Evolutionary conservation across 1,140 invertebrate species (phyloP).

Genomic region (Bombus impatiens): DNA sequence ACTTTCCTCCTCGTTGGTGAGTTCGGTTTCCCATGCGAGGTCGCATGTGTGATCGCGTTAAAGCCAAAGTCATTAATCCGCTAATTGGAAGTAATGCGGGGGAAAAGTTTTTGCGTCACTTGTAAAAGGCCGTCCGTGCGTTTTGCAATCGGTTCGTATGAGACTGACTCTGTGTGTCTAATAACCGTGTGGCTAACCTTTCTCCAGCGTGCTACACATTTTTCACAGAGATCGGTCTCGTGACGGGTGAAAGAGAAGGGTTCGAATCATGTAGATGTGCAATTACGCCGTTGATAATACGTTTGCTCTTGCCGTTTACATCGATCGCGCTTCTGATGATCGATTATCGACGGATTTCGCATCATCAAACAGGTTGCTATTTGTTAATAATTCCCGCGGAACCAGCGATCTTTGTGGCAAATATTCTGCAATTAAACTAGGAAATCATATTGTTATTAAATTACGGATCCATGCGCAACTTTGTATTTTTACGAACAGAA

Average conservation of each 20-base stretch:
- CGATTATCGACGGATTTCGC: neutral
- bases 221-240: slow-evolving; percentile 61
- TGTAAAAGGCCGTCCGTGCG: slow-evolving; percentile 30
- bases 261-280: slow-evolving; percentile 55
- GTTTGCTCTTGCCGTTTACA: slow-evolving; percentile 8
- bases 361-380: neutral
- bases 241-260: slow-evolving; percentile 64
- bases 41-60: slow-evolving; percentile 3
- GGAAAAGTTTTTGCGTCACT: slow-evolving; percentile 51
- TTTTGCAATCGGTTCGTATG: slow-evolving; percentile 58
- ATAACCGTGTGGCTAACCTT: slow-evolving; percentile 59
- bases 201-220: slow-evolving; percentile 65
- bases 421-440: too few relatives aligned
- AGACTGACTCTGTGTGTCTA: slow-evolving; percentile 38
- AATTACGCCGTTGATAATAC: slow-evolving; percentile 35
- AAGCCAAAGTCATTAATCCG: slow-evolving; percentile 17
- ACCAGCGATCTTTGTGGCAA: too few relatives aligned
- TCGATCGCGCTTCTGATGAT: slow-evolving; percentile 44
- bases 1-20: neutral
- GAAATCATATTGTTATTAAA: too few relatives aligned
- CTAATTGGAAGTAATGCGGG: slow-evolving; percentile 41
- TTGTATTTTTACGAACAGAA: too few relatives aligned
- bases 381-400: neutral
- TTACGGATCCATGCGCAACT: too few relatives aligned
- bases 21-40: slow-evolving; percentile 10